Evolutionary conservation across 2,888 invertebrate species (phyloP).

Genomic region (Xanthorhoe designata): DNA sequence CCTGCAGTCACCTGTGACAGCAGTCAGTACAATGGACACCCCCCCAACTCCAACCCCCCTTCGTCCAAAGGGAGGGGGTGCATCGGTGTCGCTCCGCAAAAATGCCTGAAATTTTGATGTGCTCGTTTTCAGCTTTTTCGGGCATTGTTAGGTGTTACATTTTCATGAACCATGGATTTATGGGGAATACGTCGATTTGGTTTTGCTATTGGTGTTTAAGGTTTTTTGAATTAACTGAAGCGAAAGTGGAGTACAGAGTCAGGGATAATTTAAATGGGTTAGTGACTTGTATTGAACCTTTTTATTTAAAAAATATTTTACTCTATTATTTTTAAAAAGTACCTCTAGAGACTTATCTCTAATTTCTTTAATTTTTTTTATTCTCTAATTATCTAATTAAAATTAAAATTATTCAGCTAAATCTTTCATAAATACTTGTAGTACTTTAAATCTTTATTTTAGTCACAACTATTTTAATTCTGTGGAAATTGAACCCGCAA

Average conservation of each 20-base stretch:
- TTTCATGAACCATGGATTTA: conserved; percentile 34
- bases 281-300: too few relatives aligned
- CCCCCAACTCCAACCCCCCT: conserved; percentile 29
- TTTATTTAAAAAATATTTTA: too few relatives aligned
- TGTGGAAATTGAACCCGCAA: background rate
- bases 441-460: too few relatives aligned
- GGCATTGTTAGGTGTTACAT: conserved; percentile 30
- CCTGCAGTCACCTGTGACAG: conserved; percentile 63
- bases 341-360: too few relatives aligned
- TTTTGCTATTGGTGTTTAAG: conserved; percentile 8
- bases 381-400: too few relatives aligned
- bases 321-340: too few relatives aligned
- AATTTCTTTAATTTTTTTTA: too few relatives aligned
- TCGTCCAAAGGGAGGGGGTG: conserved; percentile 18
- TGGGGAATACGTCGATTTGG: conserved; percentile 14
- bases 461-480: too few relatives aligned
- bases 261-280: too few relatives aligned
- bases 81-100: conserved; percentile 34
- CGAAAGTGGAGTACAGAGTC: too few relatives aligned
- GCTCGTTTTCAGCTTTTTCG: conserved; percentile 39
- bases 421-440: too few relatives aligned
- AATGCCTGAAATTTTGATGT: conserved; percentile 40
- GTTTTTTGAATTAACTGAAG: background rate
- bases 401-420: too few relatives aligned
- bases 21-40: conserved; percentile 58